Base-by-base conservation (phyloP, 1,140 invertebrate species). In the Penaeus vannamei region DNA sequence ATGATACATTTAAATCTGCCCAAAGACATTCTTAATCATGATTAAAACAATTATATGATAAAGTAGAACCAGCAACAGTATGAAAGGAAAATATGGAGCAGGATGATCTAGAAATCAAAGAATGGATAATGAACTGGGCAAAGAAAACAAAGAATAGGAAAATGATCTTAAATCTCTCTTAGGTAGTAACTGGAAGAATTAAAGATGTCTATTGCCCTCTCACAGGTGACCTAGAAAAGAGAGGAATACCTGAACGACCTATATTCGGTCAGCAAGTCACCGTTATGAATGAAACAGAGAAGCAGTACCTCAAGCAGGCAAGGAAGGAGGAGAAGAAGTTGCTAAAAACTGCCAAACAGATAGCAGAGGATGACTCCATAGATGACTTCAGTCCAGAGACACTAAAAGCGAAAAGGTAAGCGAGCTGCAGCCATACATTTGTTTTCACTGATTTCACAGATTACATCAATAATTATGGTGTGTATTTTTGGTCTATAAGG, bases 241-340 rank as follows among this genome's bases (percentile, higher is more conserved):
- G 82, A 26, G 85, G 32, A 14, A 46, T 59, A 26, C 46, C 46
- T 20, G 76, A 89, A 19, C 90, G 93, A 92, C 95, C 95, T 2
- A 93, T 94, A 80, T 95, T 95, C 91, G 93, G 95, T 19, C 95
- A 95, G 91, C 95, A 97, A 93, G 96, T 98, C 1, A 96, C 95
- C 36, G 95, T 98, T 36, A 95, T 97, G 92, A 97, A 97, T 8
- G 96, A 96, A 92, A 95, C 96, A 91, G 97, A 99, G 92, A 97
- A 96, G 91, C 93, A 95, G 85, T 92, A 98, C 46, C 94, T 95
- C 53, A 99, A 98, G 93, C 94, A 96, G 93, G 95, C 97, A 17
- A 94, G 97, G 22, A 98, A 98, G 92, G 97, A 98, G 92, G 97
- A 98, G 92, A 98, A 98, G 92, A 96, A 96, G 91, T 92, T 95